A percentile compares a stretch with the other conserved stretches of the same genome.
phyloP scores from a whole-genome alignment of 1,140 invertebrate species.

The Bombus difficillimus region DNA sequence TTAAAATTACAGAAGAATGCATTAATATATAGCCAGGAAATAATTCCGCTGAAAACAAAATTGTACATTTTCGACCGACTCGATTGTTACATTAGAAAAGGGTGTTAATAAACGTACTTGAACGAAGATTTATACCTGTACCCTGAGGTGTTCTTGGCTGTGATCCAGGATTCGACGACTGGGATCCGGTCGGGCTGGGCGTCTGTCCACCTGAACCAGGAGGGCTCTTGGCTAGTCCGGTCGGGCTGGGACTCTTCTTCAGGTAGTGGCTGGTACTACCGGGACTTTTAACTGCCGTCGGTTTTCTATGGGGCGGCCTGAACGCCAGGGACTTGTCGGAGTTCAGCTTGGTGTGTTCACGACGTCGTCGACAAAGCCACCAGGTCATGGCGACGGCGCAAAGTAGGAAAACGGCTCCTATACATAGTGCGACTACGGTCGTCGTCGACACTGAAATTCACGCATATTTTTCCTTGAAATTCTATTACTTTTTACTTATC shows the following conservation, averaged over 20 bases:
- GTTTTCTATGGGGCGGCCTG: slow-evolving; percentile 84
- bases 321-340: slow-evolving; percentile 85
- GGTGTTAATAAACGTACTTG: neutral
- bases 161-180: slow-evolving; percentile 59
- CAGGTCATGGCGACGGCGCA: slow-evolving; percentile 85
- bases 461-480: neutral
- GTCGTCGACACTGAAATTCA: slow-evolving; percentile 85
- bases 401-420: slow-evolving; percentile 84
- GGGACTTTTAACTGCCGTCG: slow-evolving; percentile 87
- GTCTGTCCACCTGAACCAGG: slow-evolving; percentile 79
- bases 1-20: too few species aligned
- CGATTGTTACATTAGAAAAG: too few species aligned
- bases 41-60: too few species aligned
- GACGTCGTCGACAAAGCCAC: slow-evolving; percentile 84
- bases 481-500: neutral
- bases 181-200: slow-evolving; percentile 78
- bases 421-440: slow-evolving; percentile 85
- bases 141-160: slow-evolving; percentile 72
- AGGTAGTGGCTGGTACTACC: slow-evolving; percentile 90
- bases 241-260: slow-evolving; percentile 94
- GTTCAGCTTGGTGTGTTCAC: slow-evolving; percentile 80
- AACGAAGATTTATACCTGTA: slow-evolving; percentile 19
- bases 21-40: too few species aligned
- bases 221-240: slow-evolving; percentile 85
- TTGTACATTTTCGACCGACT: too few species aligned